Percentiles rank a stretch among this genome's conserved stretches.
These are phyloP conservation scores for Acrobasis repandana DNA, from an alignment of 2,888 invertebrate species.

Conservation along the genomic window DNA sequence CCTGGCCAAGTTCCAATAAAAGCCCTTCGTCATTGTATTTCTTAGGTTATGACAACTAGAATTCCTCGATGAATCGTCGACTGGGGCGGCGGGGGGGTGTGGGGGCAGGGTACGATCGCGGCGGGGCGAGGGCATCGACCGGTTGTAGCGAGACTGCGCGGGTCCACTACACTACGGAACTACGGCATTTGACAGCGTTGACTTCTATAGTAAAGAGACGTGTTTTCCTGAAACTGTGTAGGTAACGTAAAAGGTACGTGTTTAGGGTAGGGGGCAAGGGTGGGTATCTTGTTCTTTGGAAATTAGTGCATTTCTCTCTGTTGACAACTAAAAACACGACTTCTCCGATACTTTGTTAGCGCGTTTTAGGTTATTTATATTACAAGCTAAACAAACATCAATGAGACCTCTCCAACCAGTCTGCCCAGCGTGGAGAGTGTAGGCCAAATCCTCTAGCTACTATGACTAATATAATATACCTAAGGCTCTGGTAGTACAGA, in stretches of 20 bases:
- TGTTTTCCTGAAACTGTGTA: background rate
- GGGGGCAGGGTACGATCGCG: conserved; percentile 34
- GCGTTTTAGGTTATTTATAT: too few relatives aligned
- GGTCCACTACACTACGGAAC: conserved; percentile 37
- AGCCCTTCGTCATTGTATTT: conserved; percentile 1
- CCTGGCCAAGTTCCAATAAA: background rate
- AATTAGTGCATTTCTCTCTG: too few relatives aligned
- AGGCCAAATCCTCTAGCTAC: too few relatives aligned
- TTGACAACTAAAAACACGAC: too few relatives aligned
- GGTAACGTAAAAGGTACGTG: too few relatives aligned
- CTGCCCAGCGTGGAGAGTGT: too few relatives aligned
- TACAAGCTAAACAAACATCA: too few relatives aligned
- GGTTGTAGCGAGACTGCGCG: conserved; percentile 43
- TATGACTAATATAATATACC: too few relatives aligned
- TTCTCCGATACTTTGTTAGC: too few relatives aligned
- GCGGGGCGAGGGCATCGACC: conserved; percentile 40
- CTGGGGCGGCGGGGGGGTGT: conserved; percentile 31
- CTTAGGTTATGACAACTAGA: conserved; percentile 29
- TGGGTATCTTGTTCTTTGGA: too few relatives aligned
- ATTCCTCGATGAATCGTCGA: conserved; percentile 38
- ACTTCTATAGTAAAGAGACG: conserved; percentile 12
- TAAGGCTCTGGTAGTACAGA: too few relatives aligned
- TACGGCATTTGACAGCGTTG: conserved; percentile 28
- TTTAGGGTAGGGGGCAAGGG: background rate
- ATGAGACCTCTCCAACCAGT: too few relatives aligned